Evolutionary conservation across 2,113 vertebrate species (phyloP), one percentile per base, ranked within the genome.

Genomic region (Colaptes auratus): DNA sequence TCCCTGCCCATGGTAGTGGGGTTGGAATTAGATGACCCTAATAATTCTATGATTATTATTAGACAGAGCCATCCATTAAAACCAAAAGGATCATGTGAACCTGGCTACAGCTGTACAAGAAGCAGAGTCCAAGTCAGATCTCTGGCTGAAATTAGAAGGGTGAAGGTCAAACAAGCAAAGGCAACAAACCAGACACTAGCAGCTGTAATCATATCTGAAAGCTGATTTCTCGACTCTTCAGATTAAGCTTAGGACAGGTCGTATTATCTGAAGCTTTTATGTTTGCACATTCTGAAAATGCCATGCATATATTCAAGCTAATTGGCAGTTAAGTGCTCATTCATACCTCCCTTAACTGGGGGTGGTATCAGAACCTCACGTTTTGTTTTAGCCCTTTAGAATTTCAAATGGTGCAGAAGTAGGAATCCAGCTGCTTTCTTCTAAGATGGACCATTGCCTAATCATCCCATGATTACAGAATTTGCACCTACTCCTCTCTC

Each of bases 161-260:
- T 94, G 88, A 93, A 95, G 88, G 94, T 95, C 96, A 97, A 88
- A 91, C 60, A 94, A 91, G 91, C 75, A 85, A 93, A 92, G 84
- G 69, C 85, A 94, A 90, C 88, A 92, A 92, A 95, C 79, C 76
- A 92, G 91, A 86, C 64, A 88, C 63, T 70, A 83, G 84, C 31
- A 86, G 78, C 76, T 88, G 79, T 92, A 91, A 89, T 58, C n/a
- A 12, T 78, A 92, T 67, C 75, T 92, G 72, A 2, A 1, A 95
- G 58, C 76, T 91, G 88, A 71, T 80, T 94, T 95, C 35, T 75
- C 69, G 53, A 90, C 65, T 84, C 75, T 75, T 90, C 65, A 90
- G 75, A 91, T 95, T 89, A 74, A 56, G 39, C 88, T 25, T 82
- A 81, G 33, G 36, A 89, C 58, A 78, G 58, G 65, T 88, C 82